Evolutionary conservation across 2,888 invertebrate species (phyloP), one percentile per base, ranked within the genome.

Genomic region (Diaphora mendica): DNA sequence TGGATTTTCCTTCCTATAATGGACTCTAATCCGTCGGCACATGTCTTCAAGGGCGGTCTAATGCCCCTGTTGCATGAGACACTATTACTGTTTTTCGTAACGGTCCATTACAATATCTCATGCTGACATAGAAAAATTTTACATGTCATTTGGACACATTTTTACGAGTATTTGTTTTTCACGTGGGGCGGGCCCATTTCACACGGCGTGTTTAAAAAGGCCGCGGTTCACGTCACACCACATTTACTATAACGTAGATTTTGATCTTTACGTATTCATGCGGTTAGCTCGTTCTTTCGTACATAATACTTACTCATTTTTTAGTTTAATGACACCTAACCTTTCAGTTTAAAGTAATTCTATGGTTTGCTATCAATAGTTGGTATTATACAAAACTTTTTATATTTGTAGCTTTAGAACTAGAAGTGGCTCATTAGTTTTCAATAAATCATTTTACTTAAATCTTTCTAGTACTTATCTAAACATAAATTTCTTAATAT

Each of bases 31-130:
- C 91, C 93, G 88, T 91, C 90, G 91, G 86, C 92, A 89, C 91
- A 92, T 92, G 93, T 92, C 91, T 90, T 85, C 87, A 88, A 89
- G 90, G 92, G 90, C 91, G 90, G 90, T 88, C 92, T 93, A 93
- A 93, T 93, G 91, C 88, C 86, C 82, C 88, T 88, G 91, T 94
- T 85, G 93, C 94, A 94, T 94, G 95, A 89, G 89, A 90, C 91
- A 85, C 90, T 92, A 92, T 94, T 92, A 94, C 88, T 89, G 89
- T 91, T 93, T 93, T 93, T 94, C 92, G 95, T 93, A 93, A 95
- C 95, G 95, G 92, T 86, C 91, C 95, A 95, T 95, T 95, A 95
- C 92, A 91, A 94, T 95, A 93, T 93, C 91, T 95, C 94, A 95
- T 95, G 88, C 92, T 95, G 95, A 95, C 95, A 90, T 91, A 94